Percentiles rank a stretch among this genome's conserved stretches.
phyloP scores from a whole-genome alignment of 2,888 invertebrate species.

The Drosophila trichaetosa region DNA sequence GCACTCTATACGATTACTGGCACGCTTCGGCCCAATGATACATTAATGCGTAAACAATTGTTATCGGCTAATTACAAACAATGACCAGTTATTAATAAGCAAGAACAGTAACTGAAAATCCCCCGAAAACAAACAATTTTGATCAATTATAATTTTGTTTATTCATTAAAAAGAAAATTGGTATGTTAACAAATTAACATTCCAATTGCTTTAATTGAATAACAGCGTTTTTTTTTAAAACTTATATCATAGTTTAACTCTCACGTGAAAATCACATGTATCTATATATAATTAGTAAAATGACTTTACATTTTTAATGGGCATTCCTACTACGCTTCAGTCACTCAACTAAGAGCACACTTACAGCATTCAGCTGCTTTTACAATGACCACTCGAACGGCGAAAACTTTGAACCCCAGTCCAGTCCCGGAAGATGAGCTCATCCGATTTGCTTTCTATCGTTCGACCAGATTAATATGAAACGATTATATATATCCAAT shows the following conservation, averaged over 20 bases:
- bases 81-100: constrained; percentile 48
- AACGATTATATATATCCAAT: constrained; percentile 27
- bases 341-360: constrained; percentile 7
- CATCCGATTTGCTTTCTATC: constrained; percentile 53
- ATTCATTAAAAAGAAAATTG: neutral
- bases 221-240: neutral
- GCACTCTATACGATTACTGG: neutral
- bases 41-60: constrained; percentile 30
- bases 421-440: constrained; percentile 49
- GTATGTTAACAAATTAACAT: neutral
- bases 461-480: constrained; percentile 33
- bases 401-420: constrained; percentile 25
- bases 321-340: constrained; percentile 16
- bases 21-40: constrained; percentile 39
- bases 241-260: neutral
- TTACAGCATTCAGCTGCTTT: constrained; percentile 54
- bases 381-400: constrained; percentile 45
- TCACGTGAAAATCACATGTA: constrained; percentile 16
- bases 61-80: constrained; percentile 48
- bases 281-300: constrained; percentile 4
- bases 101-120: neutral
- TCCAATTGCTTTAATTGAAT: neutral
- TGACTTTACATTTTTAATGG: constrained; percentile 13
- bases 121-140: neutral
- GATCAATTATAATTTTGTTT: neutral